These are phyloP conservation scores for Myotis vivesi DNA, from an alignment of 2,797 vertebrate species.

Conservation along the genomic window DNA sequence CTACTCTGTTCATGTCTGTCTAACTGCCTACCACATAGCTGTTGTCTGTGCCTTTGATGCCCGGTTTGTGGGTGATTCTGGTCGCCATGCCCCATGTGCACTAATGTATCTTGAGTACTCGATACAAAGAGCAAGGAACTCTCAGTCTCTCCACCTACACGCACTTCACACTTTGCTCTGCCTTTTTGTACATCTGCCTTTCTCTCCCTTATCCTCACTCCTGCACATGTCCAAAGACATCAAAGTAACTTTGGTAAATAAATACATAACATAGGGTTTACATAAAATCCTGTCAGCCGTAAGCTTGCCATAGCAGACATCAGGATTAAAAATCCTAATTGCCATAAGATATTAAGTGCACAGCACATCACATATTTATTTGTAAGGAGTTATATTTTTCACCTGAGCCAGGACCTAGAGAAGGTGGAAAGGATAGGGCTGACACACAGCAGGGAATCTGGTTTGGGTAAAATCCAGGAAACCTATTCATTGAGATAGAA, in stretches of 20 bases:
- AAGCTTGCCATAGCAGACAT: neutral
- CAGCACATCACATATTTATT: neutral
- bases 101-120: neutral
- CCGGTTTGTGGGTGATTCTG: neutral
- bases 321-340: neutral
- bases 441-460: neutral
- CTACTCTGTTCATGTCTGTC: neutral
- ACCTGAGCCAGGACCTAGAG: neutral
- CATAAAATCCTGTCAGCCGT: neutral
- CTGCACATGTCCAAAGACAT: neutral
- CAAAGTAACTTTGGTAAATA: neutral
- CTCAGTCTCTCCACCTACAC: neutral
- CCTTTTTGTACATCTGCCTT: neutral
- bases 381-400: neutral
- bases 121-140: neutral
- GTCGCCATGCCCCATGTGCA: neutral
- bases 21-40: neutral
- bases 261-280: neutral
- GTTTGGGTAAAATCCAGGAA: neutral
- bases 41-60: neutral
- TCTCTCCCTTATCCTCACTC: neutral
- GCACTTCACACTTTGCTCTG: neutral
- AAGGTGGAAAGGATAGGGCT: neutral
- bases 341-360: neutral
- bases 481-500: neutral